These are phyloP conservation scores for Myotis myotis DNA, from an alignment of 2,797 vertebrate species.

Conservation along the genomic window DNA sequence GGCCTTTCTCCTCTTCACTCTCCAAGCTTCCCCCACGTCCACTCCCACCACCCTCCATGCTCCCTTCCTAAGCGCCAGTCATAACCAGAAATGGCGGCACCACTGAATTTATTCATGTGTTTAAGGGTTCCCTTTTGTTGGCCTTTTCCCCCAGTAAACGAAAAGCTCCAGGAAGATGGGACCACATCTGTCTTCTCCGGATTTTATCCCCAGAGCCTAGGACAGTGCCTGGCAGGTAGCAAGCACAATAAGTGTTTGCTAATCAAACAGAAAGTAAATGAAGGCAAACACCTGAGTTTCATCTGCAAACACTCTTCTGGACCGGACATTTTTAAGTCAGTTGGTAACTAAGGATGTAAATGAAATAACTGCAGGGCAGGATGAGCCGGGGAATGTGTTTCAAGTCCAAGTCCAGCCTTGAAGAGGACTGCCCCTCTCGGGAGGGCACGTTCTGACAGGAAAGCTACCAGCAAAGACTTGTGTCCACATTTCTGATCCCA, in stretches of 20 bases:
- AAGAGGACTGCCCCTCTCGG: too few relatives aligned
- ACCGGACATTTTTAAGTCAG: not conserved
- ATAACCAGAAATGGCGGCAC: not conserved
- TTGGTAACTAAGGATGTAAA: not conserved
- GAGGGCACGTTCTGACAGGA: fast-evolving
- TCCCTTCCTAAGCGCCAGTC: not conserved
- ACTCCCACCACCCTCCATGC: not conserved
- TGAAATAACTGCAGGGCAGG: not conserved
- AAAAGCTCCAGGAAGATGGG: not conserved
- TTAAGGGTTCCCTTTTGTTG: not conserved
- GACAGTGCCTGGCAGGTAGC: not conserved
- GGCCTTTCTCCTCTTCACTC: not conserved
- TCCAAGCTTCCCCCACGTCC: not conserved
- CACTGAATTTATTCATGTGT: not conserved
- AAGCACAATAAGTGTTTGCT: not conserved
- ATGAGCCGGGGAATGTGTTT: fast-evolving
- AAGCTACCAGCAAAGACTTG: not conserved
- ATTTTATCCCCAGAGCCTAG: not conserved
- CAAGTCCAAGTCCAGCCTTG: not conserved
- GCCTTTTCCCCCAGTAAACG: not conserved
- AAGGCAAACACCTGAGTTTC: not conserved
- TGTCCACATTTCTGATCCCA: not conserved
- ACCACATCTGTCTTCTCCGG: not conserved
- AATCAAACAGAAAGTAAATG: not conserved
- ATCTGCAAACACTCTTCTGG: not conserved